phyloP scores from a whole-genome alignment of 2,888 invertebrate genomes.

The Hyles lineata region DNA sequence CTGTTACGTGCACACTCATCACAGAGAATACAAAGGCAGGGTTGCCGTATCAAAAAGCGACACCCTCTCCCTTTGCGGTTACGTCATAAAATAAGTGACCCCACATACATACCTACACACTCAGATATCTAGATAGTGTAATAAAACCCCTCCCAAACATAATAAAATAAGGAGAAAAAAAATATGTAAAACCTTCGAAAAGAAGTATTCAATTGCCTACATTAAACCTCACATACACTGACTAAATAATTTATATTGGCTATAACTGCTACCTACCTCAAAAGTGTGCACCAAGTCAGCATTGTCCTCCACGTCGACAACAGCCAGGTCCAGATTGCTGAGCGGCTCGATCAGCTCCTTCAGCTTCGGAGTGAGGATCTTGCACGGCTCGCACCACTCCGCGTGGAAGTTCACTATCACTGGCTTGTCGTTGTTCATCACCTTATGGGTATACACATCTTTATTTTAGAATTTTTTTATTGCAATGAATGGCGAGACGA shows the following conservation, averaged over 20 bases:
- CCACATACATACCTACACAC: too few relatives aligned
- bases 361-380: conserved; percentile 93
- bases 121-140: too few relatives aligned
- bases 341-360: conserved; percentile 90
- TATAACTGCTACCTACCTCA: conserved; percentile 57
- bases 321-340: conserved; percentile 90
- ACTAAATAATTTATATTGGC: not conserved
- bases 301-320: conserved; percentile 92
- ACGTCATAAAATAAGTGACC: too few relatives aligned
- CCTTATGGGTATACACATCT: conserved; percentile 62
- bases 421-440: conserved; percentile 92
- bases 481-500: not conserved
- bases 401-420: conserved; percentile 97
- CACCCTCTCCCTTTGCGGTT: too few relatives aligned
- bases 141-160: too few relatives aligned
- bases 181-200: too few relatives aligned
- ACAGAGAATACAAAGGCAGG: too few relatives aligned
- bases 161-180: too few relatives aligned
- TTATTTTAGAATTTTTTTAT: not conserved
- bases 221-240: too few relatives aligned
- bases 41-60: too few relatives aligned
- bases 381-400: conserved; percentile 96
- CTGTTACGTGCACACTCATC: too few relatives aligned
- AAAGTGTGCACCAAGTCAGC: conserved; percentile 92
- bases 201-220: too few relatives aligned